phyloP scores from a whole-genome alignment of 1,140 invertebrate genomes.

The Pararge aegeria region DNA sequence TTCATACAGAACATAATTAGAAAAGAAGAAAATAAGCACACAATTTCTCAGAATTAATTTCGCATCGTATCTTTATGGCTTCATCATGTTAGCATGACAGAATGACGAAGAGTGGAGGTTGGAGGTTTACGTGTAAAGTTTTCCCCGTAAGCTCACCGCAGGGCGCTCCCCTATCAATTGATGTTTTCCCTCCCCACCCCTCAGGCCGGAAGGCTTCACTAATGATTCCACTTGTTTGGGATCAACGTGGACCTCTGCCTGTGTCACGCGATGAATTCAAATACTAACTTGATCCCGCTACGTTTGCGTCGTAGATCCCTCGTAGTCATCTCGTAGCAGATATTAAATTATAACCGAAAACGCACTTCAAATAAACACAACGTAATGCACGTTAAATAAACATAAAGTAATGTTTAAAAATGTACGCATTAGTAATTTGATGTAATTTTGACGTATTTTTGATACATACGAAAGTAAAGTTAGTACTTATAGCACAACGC shows the following conservation, averaged over 20 bases:
- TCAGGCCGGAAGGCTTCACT: conserved; percentile 46
- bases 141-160: conserved; percentile 71
- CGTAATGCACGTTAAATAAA: neutral
- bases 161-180: conserved; percentile 74
- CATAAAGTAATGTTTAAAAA: no score
- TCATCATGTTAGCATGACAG: conserved; percentile 57
- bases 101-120: conserved; percentile 47
- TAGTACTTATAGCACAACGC: no score
- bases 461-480: no score
- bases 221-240: conserved; percentile 78
- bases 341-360: neutral
- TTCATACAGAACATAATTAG: neutral
- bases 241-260: conserved; percentile 67
- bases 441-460: no score
- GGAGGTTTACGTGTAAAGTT: conserved; percentile 70
- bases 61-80: conserved; percentile 21
- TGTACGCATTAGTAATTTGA: no score
- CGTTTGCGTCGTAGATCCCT: conserved; percentile 4
- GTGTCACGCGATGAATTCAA: conserved; percentile 72
- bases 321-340: conserved; percentile 8
- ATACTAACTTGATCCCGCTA: conserved; percentile 23
- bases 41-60: conserved; percentile 3
- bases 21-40: neutral
- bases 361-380: no score
- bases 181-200: conserved; percentile 31